phyloP scores from a whole-genome alignment of 1,140 invertebrate species.

The Apolygus lucorum region DNA sequence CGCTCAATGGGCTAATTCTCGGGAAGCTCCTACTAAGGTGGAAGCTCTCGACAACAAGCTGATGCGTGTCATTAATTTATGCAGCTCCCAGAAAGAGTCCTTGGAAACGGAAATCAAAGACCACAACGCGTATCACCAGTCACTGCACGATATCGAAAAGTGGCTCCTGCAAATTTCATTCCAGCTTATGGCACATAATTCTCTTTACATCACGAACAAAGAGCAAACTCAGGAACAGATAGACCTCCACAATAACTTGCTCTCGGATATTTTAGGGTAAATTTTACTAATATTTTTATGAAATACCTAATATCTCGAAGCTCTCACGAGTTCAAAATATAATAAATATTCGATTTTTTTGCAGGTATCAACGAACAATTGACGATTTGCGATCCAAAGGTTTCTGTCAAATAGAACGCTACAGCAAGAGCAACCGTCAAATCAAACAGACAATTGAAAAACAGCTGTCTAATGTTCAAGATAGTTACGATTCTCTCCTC shows the following conservation, averaged over 20 bases:
- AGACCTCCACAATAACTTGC: conserved; percentile 67
- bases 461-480: conserved; percentile 83
- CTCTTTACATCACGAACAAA: conserved; percentile 80
- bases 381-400: conserved; percentile 78
- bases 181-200: conserved; percentile 92
- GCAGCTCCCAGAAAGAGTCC: conserved; percentile 48
- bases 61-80: conserved; percentile 51
- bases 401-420: conserved; percentile 71
- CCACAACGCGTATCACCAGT: conserved; percentile 78
- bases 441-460: conserved; percentile 70
- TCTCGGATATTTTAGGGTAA: conserved; percentile 65
- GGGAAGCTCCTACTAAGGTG: conserved; percentile 49
- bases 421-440: conserved; percentile 55
- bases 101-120: conserved; percentile 72
- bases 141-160: conserved; percentile 87
- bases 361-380: conserved; percentile 66
- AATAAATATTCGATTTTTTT: too few species aligned
- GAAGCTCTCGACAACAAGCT: conserved; percentile 55
- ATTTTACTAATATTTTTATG: not conserved
- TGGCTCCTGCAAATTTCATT: conserved; percentile 92
- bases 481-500: conserved; percentile 83
- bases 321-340: too few species aligned
- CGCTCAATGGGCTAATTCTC: conserved; percentile 51
- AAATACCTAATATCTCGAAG: not conserved
- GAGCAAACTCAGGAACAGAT: conserved; percentile 87